These are phyloP conservation scores for Neomorphus geoffroyi DNA, from an alignment of 2,797 vertebrate genomes.

Conservation along the genomic window DNA sequence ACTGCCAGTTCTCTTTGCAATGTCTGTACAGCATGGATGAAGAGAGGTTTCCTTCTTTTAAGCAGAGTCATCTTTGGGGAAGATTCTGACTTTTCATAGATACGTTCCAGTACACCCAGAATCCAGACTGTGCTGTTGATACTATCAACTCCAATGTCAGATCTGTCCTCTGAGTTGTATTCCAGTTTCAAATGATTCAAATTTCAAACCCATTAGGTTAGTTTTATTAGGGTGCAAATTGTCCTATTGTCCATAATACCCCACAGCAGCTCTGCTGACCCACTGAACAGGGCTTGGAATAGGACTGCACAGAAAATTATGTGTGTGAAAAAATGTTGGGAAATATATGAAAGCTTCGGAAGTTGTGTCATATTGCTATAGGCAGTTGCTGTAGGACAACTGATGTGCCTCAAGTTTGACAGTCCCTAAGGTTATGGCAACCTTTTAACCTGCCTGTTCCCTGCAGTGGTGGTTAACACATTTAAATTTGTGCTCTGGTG, in stretches of 20 bases:
- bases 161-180: neutral
- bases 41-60: neutral
- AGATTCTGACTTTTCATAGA: neutral
- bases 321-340: neutral
- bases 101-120: neutral
- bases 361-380: neutral
- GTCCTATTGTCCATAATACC: neutral
- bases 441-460: neutral
- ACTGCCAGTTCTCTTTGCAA: neutral
- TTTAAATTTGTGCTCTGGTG: neutral
- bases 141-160: neutral
- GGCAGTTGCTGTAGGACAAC: neutral
- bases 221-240: neutral
- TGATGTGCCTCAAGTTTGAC: neutral
- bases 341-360: neutral
- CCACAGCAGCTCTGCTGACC: neutral
- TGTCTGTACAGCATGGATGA: neutral
- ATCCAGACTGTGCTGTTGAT: neutral
- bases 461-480: neutral
- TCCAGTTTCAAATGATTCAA: neutral
- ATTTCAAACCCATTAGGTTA: neutral
- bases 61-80: neutral
- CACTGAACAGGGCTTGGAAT: neutral
- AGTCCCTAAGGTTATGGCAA: neutral
- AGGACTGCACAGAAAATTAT: neutral